Conservation (phyloP, 2,113 vertebrate genomes). For the Hippotragus niger region DNA sequence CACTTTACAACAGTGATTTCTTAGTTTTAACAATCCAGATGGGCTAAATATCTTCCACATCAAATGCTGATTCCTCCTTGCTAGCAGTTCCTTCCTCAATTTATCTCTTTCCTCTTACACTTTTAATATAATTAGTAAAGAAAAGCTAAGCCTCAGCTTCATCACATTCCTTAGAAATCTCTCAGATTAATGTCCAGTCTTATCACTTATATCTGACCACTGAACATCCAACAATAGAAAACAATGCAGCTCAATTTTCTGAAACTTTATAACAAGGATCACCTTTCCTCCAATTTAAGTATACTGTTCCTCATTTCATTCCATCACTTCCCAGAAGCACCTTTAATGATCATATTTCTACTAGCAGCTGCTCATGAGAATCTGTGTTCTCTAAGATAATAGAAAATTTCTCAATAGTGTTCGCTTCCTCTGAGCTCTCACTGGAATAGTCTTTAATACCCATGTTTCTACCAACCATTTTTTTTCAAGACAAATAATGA, state of each 20-base stretch:
- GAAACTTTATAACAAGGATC: neutral
- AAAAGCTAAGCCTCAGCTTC: neutral
- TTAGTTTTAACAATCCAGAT: neutral
- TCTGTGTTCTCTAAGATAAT: neutral
- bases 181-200: neutral
- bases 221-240: neutral
- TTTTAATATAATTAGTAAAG: neutral
- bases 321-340: neutral
- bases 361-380: neutral
- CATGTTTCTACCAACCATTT: neutral
- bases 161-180: neutral
- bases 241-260: neutral
- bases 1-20: neutral
- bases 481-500: neutral
- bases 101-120: neutral
- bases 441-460: neutral
- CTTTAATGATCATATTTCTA: neutral
- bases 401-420: neutral
- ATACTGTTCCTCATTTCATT: neutral
- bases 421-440: neutral
- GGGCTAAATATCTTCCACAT: neutral
- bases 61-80: neutral
- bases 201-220: accelerated
- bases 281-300: neutral
- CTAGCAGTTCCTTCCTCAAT: neutral